Base-by-base conservation (phyloP, 2,888 invertebrate genomes). In the Troides aeacus region DNA sequence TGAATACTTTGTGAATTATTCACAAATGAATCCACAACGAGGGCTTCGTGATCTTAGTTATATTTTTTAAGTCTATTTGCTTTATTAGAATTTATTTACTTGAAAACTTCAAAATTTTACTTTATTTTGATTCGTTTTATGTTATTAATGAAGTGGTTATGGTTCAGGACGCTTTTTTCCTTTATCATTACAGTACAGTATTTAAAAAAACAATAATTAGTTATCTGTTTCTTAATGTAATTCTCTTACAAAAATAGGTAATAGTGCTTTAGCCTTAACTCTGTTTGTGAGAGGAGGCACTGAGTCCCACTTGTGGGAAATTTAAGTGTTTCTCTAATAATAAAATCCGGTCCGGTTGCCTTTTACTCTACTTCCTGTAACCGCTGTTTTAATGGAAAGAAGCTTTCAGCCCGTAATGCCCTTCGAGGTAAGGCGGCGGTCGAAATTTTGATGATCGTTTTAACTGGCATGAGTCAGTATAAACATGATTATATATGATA, bases 381-480 rank as follows among this genome's bases (percentile, higher is more conserved):
- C 21, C n/a, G 18, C 36, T 61, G 15, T 24, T 61, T 24, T 56
- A 57, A 57, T 65, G n/a, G 57, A 36, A 58, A 46, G 30, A 64
- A 17, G 56, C 10, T 64, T 68, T 64, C 42, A 64, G 7, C 23
- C 24, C 30, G 46, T 58, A 59, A 68, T 39, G 23, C 18, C 30
- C 64, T 64, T 64, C 68, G 61, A 64, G 61, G 39, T 50, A 30
- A 42, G 17, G 17, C 23, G 62, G n/a, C 53, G 67, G 59, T 60
- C 53, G 53, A 60, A 63, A 59, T 58, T 70, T 56, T 63, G 63
- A 60, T 24, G 59, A 66, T 53, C 64, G 53, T 58, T 59, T 67
- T 63, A 57, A 62, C 42, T 56, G 30, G 24, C 62, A 23, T 68
- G 58, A 65, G 56, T 70, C 69, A 68, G 61, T 72, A 70, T 64